Percentiles rank a stretch among this genome's conserved stretches.
Evolutionary conservation across 2,113 vertebrate genomes (phyloP).

Genomic region (Pituophis catenifer): DNA sequence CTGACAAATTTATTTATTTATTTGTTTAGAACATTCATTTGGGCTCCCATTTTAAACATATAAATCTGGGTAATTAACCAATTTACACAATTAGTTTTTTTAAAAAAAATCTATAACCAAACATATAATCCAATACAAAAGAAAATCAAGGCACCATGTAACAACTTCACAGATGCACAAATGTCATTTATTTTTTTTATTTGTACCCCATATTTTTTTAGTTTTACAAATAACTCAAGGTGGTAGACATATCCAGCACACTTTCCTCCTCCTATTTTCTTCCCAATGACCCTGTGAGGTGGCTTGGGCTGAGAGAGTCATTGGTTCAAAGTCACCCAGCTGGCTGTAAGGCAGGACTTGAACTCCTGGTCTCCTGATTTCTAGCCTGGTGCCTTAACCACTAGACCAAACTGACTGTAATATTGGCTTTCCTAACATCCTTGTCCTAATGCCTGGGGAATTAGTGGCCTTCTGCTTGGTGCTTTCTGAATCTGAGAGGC

Average conservation of each 20-base stretch:
- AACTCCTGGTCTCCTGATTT: neutral
- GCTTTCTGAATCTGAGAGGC: neutral
- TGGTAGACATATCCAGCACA: neutral
- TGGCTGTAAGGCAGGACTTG: neutral
- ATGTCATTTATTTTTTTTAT: neutral
- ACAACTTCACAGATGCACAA: neutral
- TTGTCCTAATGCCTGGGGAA: neutral
- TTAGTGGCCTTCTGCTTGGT: neutral
- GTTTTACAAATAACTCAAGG: neutral
- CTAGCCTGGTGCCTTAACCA: neutral
- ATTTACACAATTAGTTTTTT: neutral
- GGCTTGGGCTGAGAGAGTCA: neutral
- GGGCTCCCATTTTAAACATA: neutral
- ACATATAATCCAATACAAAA: neutral
- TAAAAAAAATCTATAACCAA: neutral
- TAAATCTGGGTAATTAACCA: neutral
- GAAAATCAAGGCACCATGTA: neutral
- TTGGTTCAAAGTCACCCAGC: neutral
- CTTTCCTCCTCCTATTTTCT: neutral
- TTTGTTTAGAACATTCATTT: neutral
- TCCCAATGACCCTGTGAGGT: neutral
- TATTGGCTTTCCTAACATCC: neutral
- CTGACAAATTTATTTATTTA: neutral
- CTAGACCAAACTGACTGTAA: neutral
- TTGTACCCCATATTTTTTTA: neutral